Percentiles rank a stretch among this genome's conserved stretches.
phyloP scores from a whole-genome alignment of 1,140 invertebrate genomes.

The Bemisia tabaci region DNA sequence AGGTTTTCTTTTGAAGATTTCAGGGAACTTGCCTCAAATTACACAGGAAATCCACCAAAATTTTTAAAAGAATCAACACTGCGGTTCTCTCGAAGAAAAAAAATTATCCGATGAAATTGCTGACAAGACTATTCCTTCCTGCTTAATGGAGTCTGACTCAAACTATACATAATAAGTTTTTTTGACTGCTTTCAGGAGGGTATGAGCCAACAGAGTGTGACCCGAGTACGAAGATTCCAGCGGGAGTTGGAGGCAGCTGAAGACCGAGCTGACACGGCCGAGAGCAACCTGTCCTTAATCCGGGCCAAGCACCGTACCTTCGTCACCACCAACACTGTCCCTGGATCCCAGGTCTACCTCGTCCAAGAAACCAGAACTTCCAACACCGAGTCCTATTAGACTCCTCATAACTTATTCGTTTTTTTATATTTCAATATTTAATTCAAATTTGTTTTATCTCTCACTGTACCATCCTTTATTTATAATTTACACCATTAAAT shows the following conservation, averaged over 20 bases:
- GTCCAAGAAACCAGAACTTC: constrained; percentile 54
- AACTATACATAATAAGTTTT: neutral
- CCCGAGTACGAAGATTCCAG: constrained; percentile 92
- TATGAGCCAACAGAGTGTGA: constrained; percentile 81
- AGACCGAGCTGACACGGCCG: constrained; percentile 85
- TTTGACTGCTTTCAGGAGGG: constrained; percentile 56
- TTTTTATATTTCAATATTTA: neutral
- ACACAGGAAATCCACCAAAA: too few relatives aligned
- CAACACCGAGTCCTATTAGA: constrained; percentile 15
- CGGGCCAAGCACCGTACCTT: constrained; percentile 92
- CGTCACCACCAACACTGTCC: constrained; percentile 75
- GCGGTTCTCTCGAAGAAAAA: too few relatives aligned
- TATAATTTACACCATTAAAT: neutral
- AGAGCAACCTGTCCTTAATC: constrained; percentile 84
- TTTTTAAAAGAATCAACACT: too few relatives aligned
- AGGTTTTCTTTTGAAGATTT: too few relatives aligned
- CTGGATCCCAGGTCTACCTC: constrained; percentile 72
- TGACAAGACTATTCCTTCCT: too few relatives aligned
- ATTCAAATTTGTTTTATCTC: too few relatives aligned
- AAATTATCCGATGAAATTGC: too few relatives aligned
- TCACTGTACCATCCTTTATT: neutral
- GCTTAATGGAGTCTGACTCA: too few relatives aligned
- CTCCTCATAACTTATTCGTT: neutral
- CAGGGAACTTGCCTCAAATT: too few relatives aligned
- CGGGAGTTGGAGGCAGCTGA: constrained; percentile 90